Base-by-base conservation (phyloP, 1,140 invertebrate genomes). In the Tetragnatha versicolor region DNA sequence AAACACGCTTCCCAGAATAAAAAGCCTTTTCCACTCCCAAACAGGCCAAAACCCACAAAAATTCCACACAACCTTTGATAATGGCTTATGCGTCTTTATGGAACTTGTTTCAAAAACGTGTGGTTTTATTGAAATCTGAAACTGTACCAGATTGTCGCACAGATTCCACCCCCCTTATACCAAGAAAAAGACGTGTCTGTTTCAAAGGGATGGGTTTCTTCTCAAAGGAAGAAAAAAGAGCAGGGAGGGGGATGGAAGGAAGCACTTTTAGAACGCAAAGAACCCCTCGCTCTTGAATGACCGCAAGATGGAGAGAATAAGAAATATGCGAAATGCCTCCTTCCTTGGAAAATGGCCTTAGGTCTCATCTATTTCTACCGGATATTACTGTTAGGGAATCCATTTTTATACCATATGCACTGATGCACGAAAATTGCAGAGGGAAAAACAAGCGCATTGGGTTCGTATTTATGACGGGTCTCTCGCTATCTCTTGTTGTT, bases 121-220 rank as follows among this genome's bases (percentile, higher is more conserved):
- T 31, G 27, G 29, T 73, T 73, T 73, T 73, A 60, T 73, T 73
- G 69, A 60, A 73, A 73, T 60, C 53, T 73, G 49, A 73, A 53
- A 73, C 69, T 45, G 22, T 73, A 73, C 55, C n/a, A 60, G 69
- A 70, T 70, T 60, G 69, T 60, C 53, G 39, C 33, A 20, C 14
- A n/a, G n/a, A n/a, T n/a, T n/a, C n/a, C n/a, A n/a, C n/a, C n/a
- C n/a, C n/a, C n/a, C n/a, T n/a, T n/a, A n/a, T 25, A 10, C 14
- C 6, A 27, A 45, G 25, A 37, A 22, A 35, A 68, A 73, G 33
- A 73, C 37, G 53, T 73, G 68, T 60, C 69, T 73, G 60, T 73
- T 73, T 73, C 47, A 60, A 22, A 70, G 29, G 53, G 37, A 60
- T 66, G 33, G 29, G 22, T 39, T n/a, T 47, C 14, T 27, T 49